Percentiles rank a stretch among this genome's conserved stretches.
phyloP scores from a whole-genome alignment of 2,113 vertebrate genomes.

The Rousettus leschenaultii region DNA sequence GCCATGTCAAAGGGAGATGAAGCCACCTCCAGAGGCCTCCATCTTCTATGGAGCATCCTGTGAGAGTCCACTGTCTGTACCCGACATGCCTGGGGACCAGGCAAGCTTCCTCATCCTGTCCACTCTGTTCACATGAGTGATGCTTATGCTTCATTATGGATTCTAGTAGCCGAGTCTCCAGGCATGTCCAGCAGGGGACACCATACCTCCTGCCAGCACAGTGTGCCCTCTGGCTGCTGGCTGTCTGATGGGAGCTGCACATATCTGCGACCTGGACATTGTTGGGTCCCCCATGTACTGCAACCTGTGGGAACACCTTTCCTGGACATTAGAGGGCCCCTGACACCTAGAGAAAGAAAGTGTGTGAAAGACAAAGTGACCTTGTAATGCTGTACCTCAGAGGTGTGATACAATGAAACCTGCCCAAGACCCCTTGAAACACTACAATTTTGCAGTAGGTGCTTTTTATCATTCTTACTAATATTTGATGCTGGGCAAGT shows the following conservation, averaged over 20 bases:
- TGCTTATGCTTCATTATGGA: neutral
- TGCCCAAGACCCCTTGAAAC: neutral
- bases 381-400: neutral
- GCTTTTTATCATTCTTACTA: neutral
- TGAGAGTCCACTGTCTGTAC: fast-evolving
- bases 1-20: neutral
- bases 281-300: neutral
- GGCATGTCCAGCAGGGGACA: neutral
- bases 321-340: neutral
- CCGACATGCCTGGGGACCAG: neutral
- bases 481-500: neutral
- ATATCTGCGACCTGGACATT: neutral
- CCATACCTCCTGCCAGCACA: neutral
- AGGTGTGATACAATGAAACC: neutral
- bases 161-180: neutral
- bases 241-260: neutral
- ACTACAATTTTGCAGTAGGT: neutral
- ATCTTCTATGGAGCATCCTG: fast-evolving
- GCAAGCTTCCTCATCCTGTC: too few species aligned
- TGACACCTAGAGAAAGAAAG: neutral
- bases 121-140: neutral
- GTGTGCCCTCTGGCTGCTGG: too few species aligned
- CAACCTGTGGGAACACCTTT: neutral
- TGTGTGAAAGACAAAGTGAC: neutral
- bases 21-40: neutral